phyloP scores from a whole-genome alignment of 2,113 vertebrate genomes.

The Sorex araneus region DNA sequence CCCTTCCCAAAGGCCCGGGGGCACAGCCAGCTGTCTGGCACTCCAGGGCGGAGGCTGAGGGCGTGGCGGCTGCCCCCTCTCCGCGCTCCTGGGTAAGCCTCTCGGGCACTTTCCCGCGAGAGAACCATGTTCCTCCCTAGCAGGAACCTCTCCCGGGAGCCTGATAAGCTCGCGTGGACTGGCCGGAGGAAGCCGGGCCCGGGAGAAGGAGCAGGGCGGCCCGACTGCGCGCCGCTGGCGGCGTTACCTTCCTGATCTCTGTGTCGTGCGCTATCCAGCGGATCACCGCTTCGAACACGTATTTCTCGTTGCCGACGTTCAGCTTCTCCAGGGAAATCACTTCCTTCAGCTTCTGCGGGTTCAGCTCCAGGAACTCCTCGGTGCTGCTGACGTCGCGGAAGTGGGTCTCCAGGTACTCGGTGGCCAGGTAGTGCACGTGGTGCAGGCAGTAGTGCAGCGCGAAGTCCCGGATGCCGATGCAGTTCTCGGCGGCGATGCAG shows the following conservation, averaged over 20 bases:
- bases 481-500: constrained; percentile 98
- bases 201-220: too few species aligned
- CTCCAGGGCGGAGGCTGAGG: too few species aligned
- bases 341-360: constrained; percentile 94
- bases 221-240: neutral
- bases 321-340: constrained; percentile 97
- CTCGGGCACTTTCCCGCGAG: too few species aligned
- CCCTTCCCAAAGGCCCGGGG: too few species aligned
- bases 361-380: constrained; percentile 97
- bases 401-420: constrained; percentile 98
- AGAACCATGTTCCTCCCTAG: too few species aligned
- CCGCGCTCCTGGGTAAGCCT: too few species aligned
- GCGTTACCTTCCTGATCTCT: constrained; percentile 93
- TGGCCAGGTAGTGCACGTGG: constrained; percentile 96
- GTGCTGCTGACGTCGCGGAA: constrained; percentile 96
- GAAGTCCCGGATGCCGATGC: constrained; percentile 98
- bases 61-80: too few species aligned
- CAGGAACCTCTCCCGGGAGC: too few species aligned
- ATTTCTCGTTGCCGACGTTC: constrained; percentile 97
- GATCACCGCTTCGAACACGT: constrained; percentile 96
- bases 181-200: too few species aligned
- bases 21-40: too few species aligned
- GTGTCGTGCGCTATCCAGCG: constrained; percentile 96
- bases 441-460: constrained; percentile 97
- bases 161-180: too few species aligned